Conservation (phyloP, 2,113 vertebrate genomes). For the Limnothrissa miodon region DNA sequence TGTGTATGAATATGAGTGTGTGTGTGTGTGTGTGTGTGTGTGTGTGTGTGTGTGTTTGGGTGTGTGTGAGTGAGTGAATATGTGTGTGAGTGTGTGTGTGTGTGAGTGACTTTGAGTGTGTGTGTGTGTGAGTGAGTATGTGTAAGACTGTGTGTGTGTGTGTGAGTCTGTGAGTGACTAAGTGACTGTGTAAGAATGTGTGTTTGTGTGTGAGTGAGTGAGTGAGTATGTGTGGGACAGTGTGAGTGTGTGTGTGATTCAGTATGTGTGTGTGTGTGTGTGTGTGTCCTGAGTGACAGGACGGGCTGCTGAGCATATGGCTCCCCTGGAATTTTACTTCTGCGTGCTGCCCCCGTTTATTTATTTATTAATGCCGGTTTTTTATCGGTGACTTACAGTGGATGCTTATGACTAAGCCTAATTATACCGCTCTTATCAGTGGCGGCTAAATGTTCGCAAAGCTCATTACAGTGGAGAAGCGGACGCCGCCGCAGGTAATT, state of each 20-base stretch:
- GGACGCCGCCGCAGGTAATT: conserved; percentile 71
- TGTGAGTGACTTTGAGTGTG: too few relatives aligned
- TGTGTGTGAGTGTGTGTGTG: too few relatives aligned
- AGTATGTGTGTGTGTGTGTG: neutral
- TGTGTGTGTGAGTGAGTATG: too few relatives aligned
- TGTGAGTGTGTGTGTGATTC: neutral
- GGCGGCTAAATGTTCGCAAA: conserved; percentile 63
- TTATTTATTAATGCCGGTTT: conserved; percentile 41
- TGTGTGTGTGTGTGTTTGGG: neutral
- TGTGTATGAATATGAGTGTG: too few relatives aligned
- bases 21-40: neutral
- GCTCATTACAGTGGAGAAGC: conserved; percentile 74
- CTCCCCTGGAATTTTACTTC: neutral
- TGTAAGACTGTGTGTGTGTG: too few relatives aligned
- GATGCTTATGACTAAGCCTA: conserved; percentile 76
- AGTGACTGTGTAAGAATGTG: too few relatives aligned
- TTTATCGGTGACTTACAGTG: conserved; percentile 76
- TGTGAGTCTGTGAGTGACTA: too few relatives aligned
- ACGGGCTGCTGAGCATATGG: conserved; percentile 16
- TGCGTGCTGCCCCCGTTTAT: conserved; percentile 16
- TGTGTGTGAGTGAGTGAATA: too few relatives aligned
- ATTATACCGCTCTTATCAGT: conserved; percentile 73
- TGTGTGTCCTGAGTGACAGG: conserved; percentile 7
- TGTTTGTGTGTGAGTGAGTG: too few relatives aligned
- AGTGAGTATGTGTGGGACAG: too few relatives aligned